Conservation (phyloP, 2,888 invertebrate species). For the Drosophila acutilabella region DNA sequence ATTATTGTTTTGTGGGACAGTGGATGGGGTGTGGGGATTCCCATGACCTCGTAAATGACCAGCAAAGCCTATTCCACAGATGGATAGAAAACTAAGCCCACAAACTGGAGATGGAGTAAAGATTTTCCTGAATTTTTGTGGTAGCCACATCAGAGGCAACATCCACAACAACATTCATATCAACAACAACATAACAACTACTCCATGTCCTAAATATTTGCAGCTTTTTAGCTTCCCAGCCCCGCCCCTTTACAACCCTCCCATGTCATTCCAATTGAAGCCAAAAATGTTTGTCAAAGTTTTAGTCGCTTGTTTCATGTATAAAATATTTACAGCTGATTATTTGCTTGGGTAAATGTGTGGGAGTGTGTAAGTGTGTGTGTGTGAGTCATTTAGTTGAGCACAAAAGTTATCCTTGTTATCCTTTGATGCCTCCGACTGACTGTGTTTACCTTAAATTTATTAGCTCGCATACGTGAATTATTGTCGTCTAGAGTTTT, state of each 20-base stretch:
- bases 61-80: slow-evolving; percentile 42
- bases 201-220: slow-evolving; percentile 45
- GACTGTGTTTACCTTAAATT: slow-evolving; percentile 61
- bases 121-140: slow-evolving; percentile 42
- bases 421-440: slow-evolving; percentile 72
- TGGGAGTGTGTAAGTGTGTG: slow-evolving; percentile 9
- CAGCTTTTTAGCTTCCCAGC: slow-evolving; percentile 7
- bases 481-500: slow-evolving; percentile 66
- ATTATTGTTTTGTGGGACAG: slow-evolving; percentile 1
- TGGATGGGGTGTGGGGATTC: background rate
- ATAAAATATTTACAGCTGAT: slow-evolving; percentile 75
- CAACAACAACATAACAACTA: slow-evolving; percentile 4
- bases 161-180: slow-evolving; percentile 7
- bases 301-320: slow-evolving; percentile 56
- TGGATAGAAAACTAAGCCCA: slow-evolving; percentile 50
- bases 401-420: slow-evolving; percentile 73
- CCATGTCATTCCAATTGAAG: slow-evolving; percentile 11
- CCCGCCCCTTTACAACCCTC: background rate
- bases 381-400: slow-evolving; percentile 46
- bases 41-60: slow-evolving; percentile 59
- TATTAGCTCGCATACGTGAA: slow-evolving; percentile 74
- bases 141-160: slow-evolving; percentile 44
- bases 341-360: slow-evolving; percentile 62
- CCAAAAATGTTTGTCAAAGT: slow-evolving; percentile 46
- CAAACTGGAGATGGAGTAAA: slow-evolving; percentile 10